A percentile compares a stretch with the other conserved stretches of the same genome.
These are phyloP conservation scores for Fissipunctia ypsillon DNA, from an alignment of 2,888 invertebrate genomes.

Conservation along the genomic window DNA sequence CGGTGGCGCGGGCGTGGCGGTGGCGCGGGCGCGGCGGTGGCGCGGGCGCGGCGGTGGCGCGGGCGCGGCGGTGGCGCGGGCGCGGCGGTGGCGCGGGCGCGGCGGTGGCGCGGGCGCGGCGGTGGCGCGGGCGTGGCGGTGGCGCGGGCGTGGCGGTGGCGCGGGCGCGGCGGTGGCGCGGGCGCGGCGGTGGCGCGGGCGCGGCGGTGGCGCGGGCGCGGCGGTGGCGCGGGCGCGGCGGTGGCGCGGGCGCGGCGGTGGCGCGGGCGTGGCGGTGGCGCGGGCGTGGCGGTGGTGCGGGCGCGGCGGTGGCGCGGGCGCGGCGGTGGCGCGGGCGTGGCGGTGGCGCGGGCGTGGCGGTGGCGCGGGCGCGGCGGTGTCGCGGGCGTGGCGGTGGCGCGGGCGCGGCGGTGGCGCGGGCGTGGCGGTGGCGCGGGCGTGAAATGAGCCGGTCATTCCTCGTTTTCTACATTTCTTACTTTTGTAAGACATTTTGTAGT, in stretches of 20 bases:
- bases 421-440: no score
- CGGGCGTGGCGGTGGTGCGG: neutral
- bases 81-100: neutral
- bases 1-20: neutral
- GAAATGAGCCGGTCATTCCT: slow-evolving; percentile 3
- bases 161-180: neutral
- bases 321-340: neutral
- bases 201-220: neutral
- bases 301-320: slow-evolving; percentile 4
- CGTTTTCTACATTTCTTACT: slow-evolving; percentile 10
- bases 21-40: neutral
- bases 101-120: neutral
- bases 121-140: neutral
- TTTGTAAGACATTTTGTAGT: slow-evolving; percentile 20
- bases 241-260: neutral
- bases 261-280: no score
- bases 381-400: neutral
- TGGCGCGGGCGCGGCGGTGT: neutral
- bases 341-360: neutral
- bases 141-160: no score
- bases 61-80: slow-evolving; percentile 7
- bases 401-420: slow-evolving; percentile 7
- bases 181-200: slow-evolving; percentile 6
- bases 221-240: neutral
- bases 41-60: neutral